Conservation (phyloP, 2,888 invertebrate genomes). For the Coleophora deauratella region DNA sequence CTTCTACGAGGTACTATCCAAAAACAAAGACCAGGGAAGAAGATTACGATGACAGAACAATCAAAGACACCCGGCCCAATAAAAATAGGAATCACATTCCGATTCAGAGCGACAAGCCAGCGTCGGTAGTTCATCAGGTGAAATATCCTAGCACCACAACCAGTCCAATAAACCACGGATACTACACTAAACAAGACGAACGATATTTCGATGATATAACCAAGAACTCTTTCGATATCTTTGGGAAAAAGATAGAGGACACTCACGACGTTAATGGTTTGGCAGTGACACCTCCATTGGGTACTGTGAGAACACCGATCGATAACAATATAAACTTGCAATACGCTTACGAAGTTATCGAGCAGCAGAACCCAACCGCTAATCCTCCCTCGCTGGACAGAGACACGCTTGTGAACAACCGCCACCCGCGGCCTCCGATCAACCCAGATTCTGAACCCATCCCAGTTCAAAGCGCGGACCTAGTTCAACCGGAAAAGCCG, state of each 20-base stretch:
- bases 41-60: slow-evolving; percentile 52
- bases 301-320: slow-evolving; percentile 60
- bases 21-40: slow-evolving; percentile 62
- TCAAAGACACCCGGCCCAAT: slow-evolving; percentile 41
- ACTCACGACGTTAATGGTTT: slow-evolving; percentile 61
- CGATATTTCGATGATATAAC: slow-evolving; percentile 81
- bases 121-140: slow-evolving; percentile 34
- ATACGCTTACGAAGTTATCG: slow-evolving; percentile 65
- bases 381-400: slow-evolving; percentile 72
- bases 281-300: slow-evolving; percentile 60
- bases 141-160: slow-evolving; percentile 64
- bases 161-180: slow-evolving; percentile 74
- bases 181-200: slow-evolving; percentile 80
- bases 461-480: slow-evolving; percentile 41
- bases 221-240: slow-evolving; percentile 82
- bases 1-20: slow-evolving; percentile 64
- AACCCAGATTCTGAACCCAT: slow-evolving; percentile 80
- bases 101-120: slow-evolving; percentile 49
- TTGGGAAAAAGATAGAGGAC: slow-evolving; percentile 78
- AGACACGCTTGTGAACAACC: slow-evolving; percentile 82
- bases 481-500: slow-evolving; percentile 45
- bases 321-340: slow-evolving; percentile 70
- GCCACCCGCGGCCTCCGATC: slow-evolving; percentile 77
- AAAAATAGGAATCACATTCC: slow-evolving; percentile 48
- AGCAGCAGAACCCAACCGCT: slow-evolving; percentile 36